Evolutionary conservation across 2,113 vertebrate species (phyloP), one percentile per base, ranked within the genome.

Genomic region (Pseudopodoces humilis): DNA sequence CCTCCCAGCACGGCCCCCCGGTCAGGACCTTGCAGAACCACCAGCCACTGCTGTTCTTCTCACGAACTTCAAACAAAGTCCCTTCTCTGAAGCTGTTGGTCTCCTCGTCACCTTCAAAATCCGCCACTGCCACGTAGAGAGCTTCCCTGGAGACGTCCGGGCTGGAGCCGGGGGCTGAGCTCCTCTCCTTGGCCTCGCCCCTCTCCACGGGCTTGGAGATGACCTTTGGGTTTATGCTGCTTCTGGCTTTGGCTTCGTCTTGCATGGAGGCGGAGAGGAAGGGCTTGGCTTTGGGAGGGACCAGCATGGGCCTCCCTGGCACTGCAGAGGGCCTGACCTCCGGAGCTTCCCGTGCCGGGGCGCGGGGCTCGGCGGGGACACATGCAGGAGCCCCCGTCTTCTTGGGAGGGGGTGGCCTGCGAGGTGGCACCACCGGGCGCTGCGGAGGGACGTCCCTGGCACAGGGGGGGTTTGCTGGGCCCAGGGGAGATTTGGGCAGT

Each of bases 1-100:
- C 98, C 98, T 99, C 99, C 96, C 98, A 98, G 83, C 97, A 97
- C 0, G 98, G 97, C 20, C 97, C 98, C 47, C 98, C 98, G 1
- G 98, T 97, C 56, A 99, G 96, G 20, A 98, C 98, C 96, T 99
- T 99, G 98, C 99, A 99, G 97, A 99, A 99, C 99, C 99, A 99
- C 99, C 99, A 99, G 85, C 99, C 99, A 0, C 98, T 99, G 98
- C 97, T 98, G 93, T 98, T 99, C 96, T 98, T 99, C 77, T 99
- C 99, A 7, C 98, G 96, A 76, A 99, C 99, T 95, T 99, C 98
- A 49, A 99, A 99, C 89, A 99, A 97, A 1, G 99, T 98, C 41
- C 99, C 99, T 94, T 99, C 98, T 96, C 99, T 99, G 97, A 99
- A 99, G 96, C 99, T 96, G 86, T 98, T 97, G 19, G 99, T 98